These are phyloP conservation scores for Macquaria australasica DNA, from an alignment of 2,113 vertebrate genomes.

Conservation along the genomic window DNA sequence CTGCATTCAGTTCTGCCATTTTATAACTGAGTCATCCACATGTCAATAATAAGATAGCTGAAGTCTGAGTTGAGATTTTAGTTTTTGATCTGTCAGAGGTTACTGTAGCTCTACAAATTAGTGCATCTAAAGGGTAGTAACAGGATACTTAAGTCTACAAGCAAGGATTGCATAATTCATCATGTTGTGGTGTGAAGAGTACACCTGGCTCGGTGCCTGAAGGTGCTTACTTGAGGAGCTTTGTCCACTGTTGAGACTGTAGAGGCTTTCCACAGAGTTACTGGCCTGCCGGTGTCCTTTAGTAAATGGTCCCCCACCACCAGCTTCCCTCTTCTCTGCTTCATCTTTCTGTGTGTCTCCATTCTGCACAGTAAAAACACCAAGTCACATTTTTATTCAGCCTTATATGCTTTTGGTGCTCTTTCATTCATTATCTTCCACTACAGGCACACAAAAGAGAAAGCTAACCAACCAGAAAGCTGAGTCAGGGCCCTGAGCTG, in stretches of 20 bases:
- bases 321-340: constrained; percentile 75
- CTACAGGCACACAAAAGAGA: constrained; percentile 39
- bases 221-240: constrained; percentile 93
- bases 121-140: constrained; percentile 4
- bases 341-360: constrained; percentile 77
- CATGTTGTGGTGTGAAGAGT: constrained; percentile 20
- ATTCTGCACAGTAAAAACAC: constrained; percentile 76
- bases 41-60: neutral
- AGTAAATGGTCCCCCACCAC: constrained; percentile 68
- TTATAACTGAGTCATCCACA: neutral
- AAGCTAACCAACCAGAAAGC: constrained; percentile 44
- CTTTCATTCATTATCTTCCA: neutral
- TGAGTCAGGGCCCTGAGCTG: constrained; percentile 47
- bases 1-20: neutral
- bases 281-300: constrained; percentile 82
- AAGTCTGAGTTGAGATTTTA: neutral
- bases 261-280: constrained; percentile 92
- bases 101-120: constrained; percentile 5
- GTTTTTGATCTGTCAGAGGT: constrained; percentile 6
- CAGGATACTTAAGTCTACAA: constrained; percentile 4
- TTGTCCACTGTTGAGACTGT: constrained; percentile 89
- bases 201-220: constrained; percentile 15
- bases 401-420: neutral
- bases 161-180: constrained; percentile 41
- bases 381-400: constrained; percentile 13